A percentile compares a stretch with the other conserved stretches of the same genome.
These are phyloP conservation scores for Vireo altiloquus DNA, from an alignment of 2,113 vertebrate genomes.

Conservation along the genomic window DNA sequence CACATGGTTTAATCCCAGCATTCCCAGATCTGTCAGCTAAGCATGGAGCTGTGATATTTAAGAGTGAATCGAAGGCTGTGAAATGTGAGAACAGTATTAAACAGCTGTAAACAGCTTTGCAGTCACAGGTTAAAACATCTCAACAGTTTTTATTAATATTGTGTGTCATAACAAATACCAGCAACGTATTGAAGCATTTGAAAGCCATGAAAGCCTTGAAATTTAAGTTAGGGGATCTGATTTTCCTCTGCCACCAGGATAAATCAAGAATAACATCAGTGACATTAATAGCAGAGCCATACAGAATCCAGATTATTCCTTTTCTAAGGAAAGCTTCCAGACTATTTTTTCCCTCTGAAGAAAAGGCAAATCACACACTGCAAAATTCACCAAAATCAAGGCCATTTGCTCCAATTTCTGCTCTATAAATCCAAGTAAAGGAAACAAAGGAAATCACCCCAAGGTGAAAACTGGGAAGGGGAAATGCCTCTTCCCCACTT, in stretches of 20 bases:
- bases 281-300: neutral
- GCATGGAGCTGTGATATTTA: neutral
- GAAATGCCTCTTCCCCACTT: neutral
- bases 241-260: neutral
- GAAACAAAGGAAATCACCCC: neutral
- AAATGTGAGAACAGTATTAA: conserved; percentile 20
- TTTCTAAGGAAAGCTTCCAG: neutral
- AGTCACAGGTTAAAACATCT: conserved; percentile 38
- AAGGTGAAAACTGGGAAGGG: neutral
- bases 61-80: neutral
- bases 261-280: conserved; percentile 1
- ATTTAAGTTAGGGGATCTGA: neutral
- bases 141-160: conserved; percentile 43
- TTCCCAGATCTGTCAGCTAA: neutral
- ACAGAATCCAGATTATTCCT: conserved; percentile 5
- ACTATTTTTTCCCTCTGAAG: neutral
- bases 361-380: neutral
- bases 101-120: conserved; percentile 20
- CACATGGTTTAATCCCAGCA: neutral
- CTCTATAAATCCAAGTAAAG: neutral
- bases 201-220: conserved; percentile 8
- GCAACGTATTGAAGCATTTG: neutral
- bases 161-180: conserved; percentile 14
- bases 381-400: neutral
- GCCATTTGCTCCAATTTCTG: neutral